Conservation (phyloP, 2,797 vertebrate genomes). For the Centropyge bicolor region DNA sequence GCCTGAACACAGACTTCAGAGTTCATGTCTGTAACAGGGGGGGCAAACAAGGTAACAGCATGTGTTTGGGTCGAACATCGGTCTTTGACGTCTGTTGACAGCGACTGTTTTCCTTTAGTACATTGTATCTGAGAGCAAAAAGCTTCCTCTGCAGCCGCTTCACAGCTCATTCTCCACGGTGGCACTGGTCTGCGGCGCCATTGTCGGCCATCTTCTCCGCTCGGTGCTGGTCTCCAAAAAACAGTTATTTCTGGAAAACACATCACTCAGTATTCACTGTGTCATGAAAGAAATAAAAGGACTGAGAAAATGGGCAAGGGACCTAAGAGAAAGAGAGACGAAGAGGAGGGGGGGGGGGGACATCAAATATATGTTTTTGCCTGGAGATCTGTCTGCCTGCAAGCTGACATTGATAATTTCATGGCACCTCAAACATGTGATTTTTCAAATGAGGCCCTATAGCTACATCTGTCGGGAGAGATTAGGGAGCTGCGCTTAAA, state of each 20-base stretch:
- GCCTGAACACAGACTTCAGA: background rate
- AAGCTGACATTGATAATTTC: slow-evolving; percentile 88
- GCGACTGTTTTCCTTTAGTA: slow-evolving; percentile 11
- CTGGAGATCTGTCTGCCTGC: slow-evolving; percentile 77
- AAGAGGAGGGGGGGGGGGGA: slow-evolving; percentile 8
- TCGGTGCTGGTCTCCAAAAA: slow-evolving; percentile 19
- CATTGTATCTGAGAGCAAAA: slow-evolving; percentile 19
- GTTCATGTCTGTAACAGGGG: background rate
- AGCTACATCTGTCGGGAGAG: slow-evolving; percentile 83
- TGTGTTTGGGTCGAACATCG: background rate
- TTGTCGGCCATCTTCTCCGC: slow-evolving; percentile 21
- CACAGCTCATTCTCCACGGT: slow-evolving; percentile 40
- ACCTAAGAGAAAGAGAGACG: slow-evolving; percentile 46
- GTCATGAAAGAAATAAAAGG: slow-evolving; percentile 50
- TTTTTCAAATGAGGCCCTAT: slow-evolving; percentile 84
- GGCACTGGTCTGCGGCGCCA: slow-evolving; percentile 21
- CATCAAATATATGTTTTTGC: slow-evolving; percentile 64
- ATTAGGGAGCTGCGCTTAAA: slow-evolving; percentile 80
- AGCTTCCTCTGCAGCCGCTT: slow-evolving; percentile 18
- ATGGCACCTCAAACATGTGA: slow-evolving; percentile 85
- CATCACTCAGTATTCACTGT: slow-evolving; percentile 69
- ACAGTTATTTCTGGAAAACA: slow-evolving; percentile 54
- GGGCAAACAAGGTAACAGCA: background rate
- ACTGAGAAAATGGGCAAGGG: slow-evolving; percentile 41
- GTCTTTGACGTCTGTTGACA: slow-evolving; percentile 14